phyloP scores from a whole-genome alignment of 2,797 vertebrate genomes.

The Podargus strigoides region DNA sequence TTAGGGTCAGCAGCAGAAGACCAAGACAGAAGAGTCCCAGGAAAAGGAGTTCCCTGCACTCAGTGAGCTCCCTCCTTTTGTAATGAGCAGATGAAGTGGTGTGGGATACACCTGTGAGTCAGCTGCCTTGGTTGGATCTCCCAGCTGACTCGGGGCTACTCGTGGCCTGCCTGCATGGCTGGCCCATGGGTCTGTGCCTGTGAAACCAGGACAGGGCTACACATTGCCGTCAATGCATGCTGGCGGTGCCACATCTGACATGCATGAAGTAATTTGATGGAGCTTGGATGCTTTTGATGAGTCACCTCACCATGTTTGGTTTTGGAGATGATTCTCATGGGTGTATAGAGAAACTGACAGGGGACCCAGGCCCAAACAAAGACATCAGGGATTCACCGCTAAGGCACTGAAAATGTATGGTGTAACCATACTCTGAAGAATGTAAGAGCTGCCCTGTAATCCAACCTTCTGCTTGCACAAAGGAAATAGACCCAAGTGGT shows the following conservation, averaged over 20 bases:
- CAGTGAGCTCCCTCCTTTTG: too few relatives aligned
- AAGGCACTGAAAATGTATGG: background rate
- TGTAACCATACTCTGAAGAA: background rate
- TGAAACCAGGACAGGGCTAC: too few relatives aligned
- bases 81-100: too few relatives aligned
- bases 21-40: too few relatives aligned
- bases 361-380: background rate
- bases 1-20: too few relatives aligned
- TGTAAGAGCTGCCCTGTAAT: background rate
- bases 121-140: too few relatives aligned
- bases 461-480: background rate
- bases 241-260: background rate
- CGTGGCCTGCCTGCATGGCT: too few relatives aligned
- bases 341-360: background rate
- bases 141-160: too few relatives aligned
- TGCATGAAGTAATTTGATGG: background rate
- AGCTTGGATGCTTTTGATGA: background rate
- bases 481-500: background rate
- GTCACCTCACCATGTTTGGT: background rate
- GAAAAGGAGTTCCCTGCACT: too few relatives aligned
- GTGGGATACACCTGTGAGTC: too few relatives aligned
- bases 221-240: background rate
- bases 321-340: background rate
- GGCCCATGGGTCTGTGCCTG: too few relatives aligned
- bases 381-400: background rate